These are phyloP conservation scores for Chlamydotis undulata DNA, from an alignment of 2,113 vertebrate genomes.

Conservation along the genomic window DNA sequence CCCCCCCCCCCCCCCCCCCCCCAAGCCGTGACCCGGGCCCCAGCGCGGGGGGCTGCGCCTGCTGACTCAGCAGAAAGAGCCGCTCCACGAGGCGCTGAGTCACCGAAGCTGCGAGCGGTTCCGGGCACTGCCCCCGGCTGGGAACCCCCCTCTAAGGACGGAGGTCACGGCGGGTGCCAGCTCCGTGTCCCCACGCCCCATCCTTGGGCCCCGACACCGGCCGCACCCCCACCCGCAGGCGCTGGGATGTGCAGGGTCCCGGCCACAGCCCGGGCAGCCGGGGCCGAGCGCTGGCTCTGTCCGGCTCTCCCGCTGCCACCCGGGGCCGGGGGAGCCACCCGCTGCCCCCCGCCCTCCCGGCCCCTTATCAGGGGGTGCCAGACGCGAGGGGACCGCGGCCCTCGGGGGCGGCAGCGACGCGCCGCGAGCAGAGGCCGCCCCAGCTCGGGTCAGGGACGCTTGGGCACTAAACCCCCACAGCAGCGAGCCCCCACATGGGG, in stretches of 20 bases:
- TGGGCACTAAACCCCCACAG: not conserved
- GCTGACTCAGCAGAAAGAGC: constrained; percentile 15
- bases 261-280: too few relatives aligned
- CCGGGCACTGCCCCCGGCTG: not conserved
- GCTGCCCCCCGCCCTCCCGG: not conserved
- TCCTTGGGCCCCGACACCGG: not conserved
- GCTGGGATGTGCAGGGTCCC: too few relatives aligned
- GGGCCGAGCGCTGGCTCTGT: not conserved
- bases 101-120: not conserved
- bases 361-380: constrained; percentile 25
- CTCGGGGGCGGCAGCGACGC: not conserved
- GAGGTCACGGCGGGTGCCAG: too few relatives aligned
- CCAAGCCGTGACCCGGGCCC: not conserved
- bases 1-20: too few relatives aligned
- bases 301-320: not conserved
- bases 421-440: not conserved
- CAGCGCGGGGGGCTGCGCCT: not conserved
- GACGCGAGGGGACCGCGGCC: not conserved
- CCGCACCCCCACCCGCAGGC: too few relatives aligned
- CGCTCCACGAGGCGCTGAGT: not conserved
- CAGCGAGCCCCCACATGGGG: rapidly evolving
- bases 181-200: not conserved
- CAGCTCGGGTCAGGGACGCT: not conserved
- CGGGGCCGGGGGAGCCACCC: not conserved
- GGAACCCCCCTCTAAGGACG: not conserved